These are phyloP conservation scores for Callithrix jacchus DNA, from an alignment of 2,113 vertebrate species.

Conservation along the genomic window DNA sequence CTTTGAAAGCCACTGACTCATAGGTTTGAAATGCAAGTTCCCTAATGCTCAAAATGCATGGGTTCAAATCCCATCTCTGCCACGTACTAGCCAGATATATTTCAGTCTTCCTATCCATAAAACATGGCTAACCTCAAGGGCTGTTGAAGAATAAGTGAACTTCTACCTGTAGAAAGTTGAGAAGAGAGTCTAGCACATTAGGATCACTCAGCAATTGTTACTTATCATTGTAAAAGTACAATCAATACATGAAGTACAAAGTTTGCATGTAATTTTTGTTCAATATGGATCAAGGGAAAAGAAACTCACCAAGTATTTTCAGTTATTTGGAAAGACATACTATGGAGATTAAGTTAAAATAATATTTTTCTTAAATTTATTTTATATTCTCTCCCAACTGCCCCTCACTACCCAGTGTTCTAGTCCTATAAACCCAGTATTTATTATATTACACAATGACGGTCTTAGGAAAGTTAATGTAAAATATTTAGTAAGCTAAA, in stretches of 20 bases:
- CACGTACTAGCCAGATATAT: background rate
- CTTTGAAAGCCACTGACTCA: background rate
- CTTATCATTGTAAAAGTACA: background rate
- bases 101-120: background rate
- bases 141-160: background rate
- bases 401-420: background rate
- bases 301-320: background rate
- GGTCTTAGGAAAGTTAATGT: background rate
- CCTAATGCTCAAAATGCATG: background rate
- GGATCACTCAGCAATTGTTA: background rate
- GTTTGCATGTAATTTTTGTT: background rate
- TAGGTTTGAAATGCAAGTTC: background rate
- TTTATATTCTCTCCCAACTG: background rate
- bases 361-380: background rate
- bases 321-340: background rate
- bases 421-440: background rate
- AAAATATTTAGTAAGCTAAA: background rate
- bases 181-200: background rate
- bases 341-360: background rate
- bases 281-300: background rate
- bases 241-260: background rate
- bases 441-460: background rate
- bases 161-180: background rate
- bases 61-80: background rate
- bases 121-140: background rate